Conservation (phyloP, 2,113 vertebrate genomes). For the Nerophis ophidion region DNA sequence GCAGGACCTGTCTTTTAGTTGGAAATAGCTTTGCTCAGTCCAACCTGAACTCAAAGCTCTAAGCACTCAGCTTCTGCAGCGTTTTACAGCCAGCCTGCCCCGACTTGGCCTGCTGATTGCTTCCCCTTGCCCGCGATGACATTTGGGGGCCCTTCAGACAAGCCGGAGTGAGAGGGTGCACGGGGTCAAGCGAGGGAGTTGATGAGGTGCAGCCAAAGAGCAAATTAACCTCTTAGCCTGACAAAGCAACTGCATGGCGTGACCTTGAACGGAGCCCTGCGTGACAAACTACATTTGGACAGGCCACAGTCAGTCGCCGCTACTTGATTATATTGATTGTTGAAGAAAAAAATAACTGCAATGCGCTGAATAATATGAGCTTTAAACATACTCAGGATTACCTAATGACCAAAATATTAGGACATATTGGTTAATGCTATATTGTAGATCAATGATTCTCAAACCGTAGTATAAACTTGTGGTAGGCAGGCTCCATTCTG, state of each 20-base stretch:
- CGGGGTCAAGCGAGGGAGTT: conserved; percentile 54
- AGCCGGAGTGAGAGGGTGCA: conserved; percentile 37
- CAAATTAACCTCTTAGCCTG: conserved; percentile 62
- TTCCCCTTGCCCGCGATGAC: conserved; percentile 46
- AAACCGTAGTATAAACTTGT: no score
- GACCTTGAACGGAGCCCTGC: conserved; percentile 55
- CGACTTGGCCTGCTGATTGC: conserved; percentile 58
- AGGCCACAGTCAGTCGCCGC: conserved; percentile 33
- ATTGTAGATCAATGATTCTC: no score
- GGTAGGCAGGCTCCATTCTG: no score
- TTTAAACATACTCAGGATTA: neutral
- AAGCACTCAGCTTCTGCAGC: conserved; percentile 43
- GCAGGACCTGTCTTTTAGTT: conserved; percentile 43
- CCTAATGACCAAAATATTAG: no score
- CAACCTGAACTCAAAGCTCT: conserved; percentile 55
- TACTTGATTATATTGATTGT: conserved; percentile 34
- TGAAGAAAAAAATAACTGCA: conserved; percentile 14
- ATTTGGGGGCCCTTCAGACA: conserved; percentile 66
- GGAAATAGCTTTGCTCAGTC: conserved; percentile 58
- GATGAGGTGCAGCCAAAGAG: conserved; percentile 68
- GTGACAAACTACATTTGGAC: conserved; percentile 47
- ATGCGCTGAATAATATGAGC: conserved; percentile 3
- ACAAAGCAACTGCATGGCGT: conserved; percentile 47
- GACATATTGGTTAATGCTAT: neutral
- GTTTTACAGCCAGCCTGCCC: conserved; percentile 50